These are phyloP conservation scores for Momotus momota DNA, from an alignment of 2,797 vertebrate genomes.

Conservation along the genomic window DNA sequence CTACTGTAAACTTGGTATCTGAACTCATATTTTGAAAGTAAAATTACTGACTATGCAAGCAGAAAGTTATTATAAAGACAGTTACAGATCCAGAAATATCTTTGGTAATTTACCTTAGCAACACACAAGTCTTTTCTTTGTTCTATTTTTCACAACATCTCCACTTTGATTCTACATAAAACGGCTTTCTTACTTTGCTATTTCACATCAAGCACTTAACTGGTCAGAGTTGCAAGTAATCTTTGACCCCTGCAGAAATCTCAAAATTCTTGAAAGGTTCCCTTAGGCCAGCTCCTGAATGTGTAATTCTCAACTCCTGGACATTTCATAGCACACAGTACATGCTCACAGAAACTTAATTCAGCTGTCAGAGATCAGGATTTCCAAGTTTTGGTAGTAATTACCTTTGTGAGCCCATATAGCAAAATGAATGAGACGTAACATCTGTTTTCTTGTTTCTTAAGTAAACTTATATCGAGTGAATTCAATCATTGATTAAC, in stretches of 20 bases:
- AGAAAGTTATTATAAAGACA: not conserved
- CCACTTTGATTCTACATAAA: not conserved
- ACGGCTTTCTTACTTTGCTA: not conserved
- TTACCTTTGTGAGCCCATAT: conserved; percentile 34
- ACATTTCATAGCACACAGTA: not conserved
- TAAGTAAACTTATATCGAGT: conserved; percentile 58
- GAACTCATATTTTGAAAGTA: not conserved
- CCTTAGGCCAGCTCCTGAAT: conserved; percentile 1
- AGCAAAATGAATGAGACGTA: conserved; percentile 63
- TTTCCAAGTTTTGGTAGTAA: conserved; percentile 58
- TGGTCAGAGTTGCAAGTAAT: not conserved
- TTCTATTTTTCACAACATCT: not conserved
- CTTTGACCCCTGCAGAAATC: not conserved
- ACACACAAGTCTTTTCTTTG: not conserved
- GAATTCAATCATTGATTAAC: conserved; percentile 69
- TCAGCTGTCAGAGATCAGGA: conserved; percentile 46
- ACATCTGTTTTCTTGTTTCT: conserved; percentile 69
- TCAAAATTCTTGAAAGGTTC: not conserved
- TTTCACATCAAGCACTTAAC: not conserved
- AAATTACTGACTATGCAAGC: not conserved
- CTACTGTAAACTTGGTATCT: not conserved
- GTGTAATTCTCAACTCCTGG: not conserved
- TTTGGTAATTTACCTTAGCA: not conserved
- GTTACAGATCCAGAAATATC: not conserved
- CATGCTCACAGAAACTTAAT: conserved; percentile 12